Conservation (phyloP, 2,797 vertebrate genomes). For the Lagocephalus sceleratus region DNA sequence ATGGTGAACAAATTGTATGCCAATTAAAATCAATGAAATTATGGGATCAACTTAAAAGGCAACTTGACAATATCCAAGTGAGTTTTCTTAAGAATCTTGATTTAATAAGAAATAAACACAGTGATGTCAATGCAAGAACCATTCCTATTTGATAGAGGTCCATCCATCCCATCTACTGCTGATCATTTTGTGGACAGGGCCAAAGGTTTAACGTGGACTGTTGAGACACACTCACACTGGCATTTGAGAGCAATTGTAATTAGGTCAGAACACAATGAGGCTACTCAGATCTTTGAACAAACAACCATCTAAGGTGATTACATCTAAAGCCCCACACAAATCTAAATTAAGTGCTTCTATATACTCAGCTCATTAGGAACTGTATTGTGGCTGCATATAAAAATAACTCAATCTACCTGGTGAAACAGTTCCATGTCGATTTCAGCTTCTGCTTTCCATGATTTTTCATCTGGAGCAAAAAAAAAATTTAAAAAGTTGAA, state of each 20-base stretch:
- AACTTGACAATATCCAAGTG: too few species aligned
- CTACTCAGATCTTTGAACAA: slow-evolving; percentile 61
- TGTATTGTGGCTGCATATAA: slow-evolving; percentile 23
- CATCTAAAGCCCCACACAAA: slow-evolving; percentile 47
- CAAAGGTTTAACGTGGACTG: slow-evolving; percentile 45
- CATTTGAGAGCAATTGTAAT: slow-evolving; percentile 44
- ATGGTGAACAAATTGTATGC: too few species aligned
- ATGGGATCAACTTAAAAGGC: too few species aligned
- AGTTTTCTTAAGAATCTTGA: too few species aligned
- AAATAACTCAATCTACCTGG: slow-evolving; percentile 80
- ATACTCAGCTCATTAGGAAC: slow-evolving; percentile 37
- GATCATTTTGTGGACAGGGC: slow-evolving; percentile 34
- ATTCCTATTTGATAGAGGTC: slow-evolving; percentile 11
- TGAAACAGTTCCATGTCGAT: slow-evolving; percentile 99
- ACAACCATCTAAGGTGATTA: slow-evolving; percentile 67
- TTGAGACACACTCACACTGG: slow-evolving; percentile 44
- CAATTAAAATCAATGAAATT: too few species aligned
- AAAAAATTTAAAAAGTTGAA: background rate
- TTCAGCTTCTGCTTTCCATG: slow-evolving; percentile 97
- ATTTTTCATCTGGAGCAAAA: slow-evolving; percentile 86
- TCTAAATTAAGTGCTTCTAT: slow-evolving; percentile 40
- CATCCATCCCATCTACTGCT: slow-evolving; percentile 5
- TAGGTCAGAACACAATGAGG: slow-evolving; percentile 67
- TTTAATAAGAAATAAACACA: background rate
- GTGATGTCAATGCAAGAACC: background rate